A percentile compares a stretch with the other conserved stretches of the same genome.
phyloP scores from a whole-genome alignment of 1,140 invertebrate genomes.

The Dryas iulia region DNA sequence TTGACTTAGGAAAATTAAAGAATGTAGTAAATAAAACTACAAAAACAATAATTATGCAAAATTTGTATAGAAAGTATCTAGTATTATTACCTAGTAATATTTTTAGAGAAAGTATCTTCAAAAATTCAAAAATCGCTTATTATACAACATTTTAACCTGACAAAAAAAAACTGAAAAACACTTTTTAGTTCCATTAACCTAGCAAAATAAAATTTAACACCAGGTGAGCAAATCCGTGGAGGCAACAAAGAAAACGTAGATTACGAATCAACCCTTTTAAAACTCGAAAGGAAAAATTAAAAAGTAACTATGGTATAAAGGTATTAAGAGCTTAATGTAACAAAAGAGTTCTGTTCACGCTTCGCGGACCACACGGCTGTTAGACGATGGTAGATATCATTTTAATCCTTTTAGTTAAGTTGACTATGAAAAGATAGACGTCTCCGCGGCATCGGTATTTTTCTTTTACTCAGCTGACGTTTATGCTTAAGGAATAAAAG shows the following conservation, averaged over 20 bases:
- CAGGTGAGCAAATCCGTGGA: slow-evolving; percentile 54
- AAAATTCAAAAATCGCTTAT: not conserved
- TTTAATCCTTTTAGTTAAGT: slow-evolving; percentile 80
- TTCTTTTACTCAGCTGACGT: slow-evolving; percentile 40
- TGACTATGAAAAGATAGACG: slow-evolving; percentile 74
- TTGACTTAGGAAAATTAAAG: no score
- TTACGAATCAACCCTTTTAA: slow-evolving; percentile 75
- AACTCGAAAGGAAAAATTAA: slow-evolving; percentile 68
- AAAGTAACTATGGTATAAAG: slow-evolving; percentile 73
- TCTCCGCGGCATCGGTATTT: slow-evolving; percentile 55
- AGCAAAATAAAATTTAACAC: slow-evolving; percentile 58
- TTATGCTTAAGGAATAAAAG: slow-evolving; percentile 25
- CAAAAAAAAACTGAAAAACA: slow-evolving; percentile 32
- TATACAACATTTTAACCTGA: slow-evolving; percentile 23
- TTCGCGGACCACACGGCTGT: slow-evolving; percentile 72
- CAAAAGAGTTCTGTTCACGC: slow-evolving; percentile 73
- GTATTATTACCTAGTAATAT: no score
- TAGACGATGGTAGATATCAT: slow-evolving; percentile 75
- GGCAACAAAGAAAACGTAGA: slow-evolving; percentile 63
- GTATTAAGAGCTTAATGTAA: slow-evolving; percentile 77
- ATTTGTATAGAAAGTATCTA: no score
- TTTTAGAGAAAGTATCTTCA: no score
- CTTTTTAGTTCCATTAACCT: slow-evolving; percentile 41
- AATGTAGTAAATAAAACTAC: no score
- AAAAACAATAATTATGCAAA: no score